Evolutionary conservation across 1,140 invertebrate species (phyloP).

Genomic region (Drosophila arizonae): DNA sequence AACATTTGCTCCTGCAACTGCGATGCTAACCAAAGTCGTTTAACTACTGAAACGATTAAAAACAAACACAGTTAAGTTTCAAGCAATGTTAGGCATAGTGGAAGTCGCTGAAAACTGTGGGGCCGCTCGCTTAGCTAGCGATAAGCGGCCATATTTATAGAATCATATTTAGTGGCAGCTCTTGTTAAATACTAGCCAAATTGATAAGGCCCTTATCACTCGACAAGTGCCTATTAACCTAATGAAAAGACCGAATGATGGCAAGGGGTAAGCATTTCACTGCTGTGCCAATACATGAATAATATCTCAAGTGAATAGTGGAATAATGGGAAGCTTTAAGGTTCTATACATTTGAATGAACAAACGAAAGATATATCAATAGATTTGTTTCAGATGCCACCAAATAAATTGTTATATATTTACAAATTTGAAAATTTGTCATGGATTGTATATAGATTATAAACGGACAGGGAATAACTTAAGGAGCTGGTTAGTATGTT

Average conservation of each 20-base stretch:
- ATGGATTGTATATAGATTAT: no score
- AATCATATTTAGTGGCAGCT: conserved; percentile 18
- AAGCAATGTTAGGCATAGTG: not conserved
- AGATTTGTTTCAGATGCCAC: no score
- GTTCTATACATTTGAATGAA: no score
- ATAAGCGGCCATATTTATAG: conserved; percentile 47
- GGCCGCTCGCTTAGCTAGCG: conserved; percentile 15
- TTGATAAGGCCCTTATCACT: conserved; percentile 32
- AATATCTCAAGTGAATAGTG: not conserved
- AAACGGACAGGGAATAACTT: no score
- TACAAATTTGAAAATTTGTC: no score
- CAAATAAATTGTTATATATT: no score
- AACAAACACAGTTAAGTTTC: not conserved
- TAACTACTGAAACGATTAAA: conserved; percentile 50
- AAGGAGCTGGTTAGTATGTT: no score
- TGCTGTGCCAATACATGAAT: not conserved
- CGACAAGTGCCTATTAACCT: not conserved
- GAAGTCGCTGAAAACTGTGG: conserved; percentile 17
- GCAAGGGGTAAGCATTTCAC: not conserved
- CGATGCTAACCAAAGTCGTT: conserved; percentile 16
- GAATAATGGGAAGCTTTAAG: no score
- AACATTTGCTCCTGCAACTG: conserved; percentile 24
- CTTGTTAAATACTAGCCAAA: not conserved
- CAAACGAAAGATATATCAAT: no score
- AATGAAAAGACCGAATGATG: not conserved